Evolutionary conservation across 2,113 vertebrate species (phyloP), one percentile per base, ranked within the genome.

Genomic region (Cnemophilus loriae): DNA sequence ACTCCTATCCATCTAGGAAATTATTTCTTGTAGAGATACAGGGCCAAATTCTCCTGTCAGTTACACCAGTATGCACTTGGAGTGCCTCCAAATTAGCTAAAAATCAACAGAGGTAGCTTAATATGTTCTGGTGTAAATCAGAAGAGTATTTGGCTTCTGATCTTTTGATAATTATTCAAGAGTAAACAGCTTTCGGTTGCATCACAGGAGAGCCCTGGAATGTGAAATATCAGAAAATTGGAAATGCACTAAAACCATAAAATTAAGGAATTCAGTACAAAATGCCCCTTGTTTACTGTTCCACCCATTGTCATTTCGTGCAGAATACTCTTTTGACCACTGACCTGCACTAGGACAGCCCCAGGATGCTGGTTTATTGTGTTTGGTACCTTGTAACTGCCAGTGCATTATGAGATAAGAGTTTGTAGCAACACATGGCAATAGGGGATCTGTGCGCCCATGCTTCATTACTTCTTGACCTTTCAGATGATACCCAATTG

Each of bases 401-500:
- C 93, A 76, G 49, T 20, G 93, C 73, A 85, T 97, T 90, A 82
- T 77, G 74, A 96, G 94, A 95, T 90, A 77, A 95, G 97, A 85
- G 95, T 69, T 88, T 96, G 87, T 92, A 92, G 85, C 91, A 96
- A 97, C 96, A 96, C 96, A 95, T 97, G 96, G 97, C 97, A 96
- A 57, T 92, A 78, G 67, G 79, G 92, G 96, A 96, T 96, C 94
- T 97, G 63, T 75, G 78, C 7, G 44, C 96, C 89, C 84, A 81
- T 93, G 79, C 94, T 97, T 97, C 93, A 95, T 95, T 97, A 95
- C 92, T 73, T 96, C 93, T 96, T 97, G 97, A 97, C 96, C 91
- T 97, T 98, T 97, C 71, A 82, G 91, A 96, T 96, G 94, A 97
- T 93, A 97, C 80, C 75, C 93, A 96, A 84, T 95, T 95, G 94